phyloP scores from a whole-genome alignment of 2,113 vertebrate species.

The Prionailurus viverrinus region DNA sequence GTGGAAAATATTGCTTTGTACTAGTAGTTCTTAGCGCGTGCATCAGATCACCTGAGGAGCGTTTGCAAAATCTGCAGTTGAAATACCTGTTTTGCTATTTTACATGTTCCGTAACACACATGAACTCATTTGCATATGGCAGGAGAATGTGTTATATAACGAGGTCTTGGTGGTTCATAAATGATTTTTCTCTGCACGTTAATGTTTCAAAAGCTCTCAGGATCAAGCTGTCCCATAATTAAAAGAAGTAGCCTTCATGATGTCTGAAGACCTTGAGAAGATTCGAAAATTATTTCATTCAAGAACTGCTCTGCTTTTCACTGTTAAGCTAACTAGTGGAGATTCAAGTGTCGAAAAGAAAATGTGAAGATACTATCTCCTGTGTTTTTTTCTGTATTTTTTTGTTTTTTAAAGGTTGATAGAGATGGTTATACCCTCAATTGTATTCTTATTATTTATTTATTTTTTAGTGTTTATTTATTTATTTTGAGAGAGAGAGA shows the following conservation, averaged over 20 bases:
- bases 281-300: constrained; percentile 18
- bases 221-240: neutral
- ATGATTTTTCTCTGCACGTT: neutral
- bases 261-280: neutral
- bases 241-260: neutral
- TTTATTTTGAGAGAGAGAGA: too few relatives aligned
- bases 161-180: neutral
- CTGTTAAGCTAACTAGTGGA: constrained; percentile 1
- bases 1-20: neutral
- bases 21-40: neutral
- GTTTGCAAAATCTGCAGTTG: neutral
- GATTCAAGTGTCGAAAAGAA: neutral
- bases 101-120: neutral
- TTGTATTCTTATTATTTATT: neutral
- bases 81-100: neutral
- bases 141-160: neutral
- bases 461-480: too few relatives aligned
- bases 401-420: constrained; percentile 51
- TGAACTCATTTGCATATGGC: neutral
- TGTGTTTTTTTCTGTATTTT: neutral
- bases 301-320: constrained; percentile 6
- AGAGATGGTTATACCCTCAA: neutral
- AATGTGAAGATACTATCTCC: neutral
- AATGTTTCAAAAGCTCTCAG: neutral
- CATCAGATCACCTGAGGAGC: neutral